Evolutionary conservation across 2,113 vertebrate species (phyloP), one percentile per base, ranked within the genome.

Genomic region (Esox niger): DNA sequence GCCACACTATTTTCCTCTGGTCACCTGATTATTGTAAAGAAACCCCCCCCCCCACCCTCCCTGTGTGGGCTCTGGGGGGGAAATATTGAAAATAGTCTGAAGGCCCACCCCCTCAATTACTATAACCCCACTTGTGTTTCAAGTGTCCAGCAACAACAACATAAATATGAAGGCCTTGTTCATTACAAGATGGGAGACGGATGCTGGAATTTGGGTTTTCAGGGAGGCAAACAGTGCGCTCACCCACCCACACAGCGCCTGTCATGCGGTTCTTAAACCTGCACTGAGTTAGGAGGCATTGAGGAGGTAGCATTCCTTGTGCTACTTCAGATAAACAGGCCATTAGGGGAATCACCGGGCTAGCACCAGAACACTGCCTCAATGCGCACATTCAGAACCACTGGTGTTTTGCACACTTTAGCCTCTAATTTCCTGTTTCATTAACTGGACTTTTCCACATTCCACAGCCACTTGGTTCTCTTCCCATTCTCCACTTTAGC

Each of bases 51-150:
- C 69, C 84, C 86, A 84, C 86, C 89, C 88, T 82, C 73, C 88
- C 86, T 79, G 52, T 67, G 74, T 76, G 71, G 77, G 71, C 79
- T 72, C 92, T 89, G 90, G 93, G 94, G 92, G 92, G 92, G 91
- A 95, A 96, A 96, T 96, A 96, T 93, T 96, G 95, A 92, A 93
- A 93, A 94, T 91, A 92, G 20, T 6, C 93, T 87, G 92, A 93
- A 87, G 84, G 83, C 92, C 90, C 88, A 88, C 89, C 86, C 92
- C 89, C 91, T 93, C 91, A 92, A n/a, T 88, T 85, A 85, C 79
- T 84, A 81, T 86, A 87, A 88, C 84, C 88, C 83, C 87, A 88
- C 88, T 90, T 88, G 86, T 90, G 79, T 85, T 87, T 90, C 83
- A 82, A 89, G 88, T 85, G 87, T 86, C 86, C 84, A 75, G 78